Evolutionary conservation across 2,797 vertebrate genomes (phyloP).

Genomic region (Neopelma chrysocephalum): DNA sequence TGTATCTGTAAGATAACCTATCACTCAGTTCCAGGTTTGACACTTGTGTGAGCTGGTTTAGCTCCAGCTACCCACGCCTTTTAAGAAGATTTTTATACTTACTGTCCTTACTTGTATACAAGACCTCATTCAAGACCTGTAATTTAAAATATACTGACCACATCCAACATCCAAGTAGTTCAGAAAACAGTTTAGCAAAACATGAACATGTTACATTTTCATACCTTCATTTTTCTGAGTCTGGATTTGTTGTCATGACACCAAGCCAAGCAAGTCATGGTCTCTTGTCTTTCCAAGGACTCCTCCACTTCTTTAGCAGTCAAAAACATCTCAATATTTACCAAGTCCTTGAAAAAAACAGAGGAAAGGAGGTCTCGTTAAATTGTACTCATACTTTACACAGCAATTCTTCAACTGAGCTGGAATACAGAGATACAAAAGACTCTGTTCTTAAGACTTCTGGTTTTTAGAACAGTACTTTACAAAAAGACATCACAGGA

Average conservation of each 20-base stretch:
- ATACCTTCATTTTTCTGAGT: slow-evolving; percentile 98
- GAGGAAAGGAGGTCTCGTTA: not conserved
- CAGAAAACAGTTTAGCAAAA: not conserved
- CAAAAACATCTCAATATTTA: slow-evolving; percentile 99
- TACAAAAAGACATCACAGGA: not conserved
- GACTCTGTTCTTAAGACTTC: not conserved
- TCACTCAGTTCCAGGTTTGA: not conserved
- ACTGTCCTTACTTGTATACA: not conserved
- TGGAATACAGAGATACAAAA: not conserved
- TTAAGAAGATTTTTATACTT: not conserved
- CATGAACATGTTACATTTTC: not conserved
- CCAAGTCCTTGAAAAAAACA: slow-evolving; percentile 84
- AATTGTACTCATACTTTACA: not conserved
- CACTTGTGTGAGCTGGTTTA: not conserved
- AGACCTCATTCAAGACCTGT: not conserved
- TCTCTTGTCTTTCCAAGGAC: slow-evolving; percentile 96
- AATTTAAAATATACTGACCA: not conserved
- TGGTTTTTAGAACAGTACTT: not conserved
- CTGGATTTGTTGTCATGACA: slow-evolving; percentile 99
- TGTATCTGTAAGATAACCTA: not conserved
- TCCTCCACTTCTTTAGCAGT: slow-evolving; percentile 99
- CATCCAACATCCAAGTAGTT: not conserved
- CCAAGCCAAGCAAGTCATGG: slow-evolving; percentile 96
- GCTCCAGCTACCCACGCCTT: not conserved
- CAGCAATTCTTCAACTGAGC: not conserved